phyloP scores from a whole-genome alignment of 2,888 invertebrate genomes.

The Galeopsomyia nigrocyanea region DNA sequence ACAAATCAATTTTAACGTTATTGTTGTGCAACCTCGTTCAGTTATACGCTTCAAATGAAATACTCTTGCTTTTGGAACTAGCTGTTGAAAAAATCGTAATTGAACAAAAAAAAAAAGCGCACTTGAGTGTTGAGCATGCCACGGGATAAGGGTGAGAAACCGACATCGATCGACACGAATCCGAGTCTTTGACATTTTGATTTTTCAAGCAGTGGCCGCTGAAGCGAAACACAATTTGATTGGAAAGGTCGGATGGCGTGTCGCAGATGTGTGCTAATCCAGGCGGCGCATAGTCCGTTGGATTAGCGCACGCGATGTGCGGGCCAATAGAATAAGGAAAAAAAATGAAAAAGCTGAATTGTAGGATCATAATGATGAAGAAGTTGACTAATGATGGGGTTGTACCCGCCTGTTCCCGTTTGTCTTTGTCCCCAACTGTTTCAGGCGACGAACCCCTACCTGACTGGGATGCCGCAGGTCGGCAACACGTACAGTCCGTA shows the following conservation, averaged over 20 bases:
- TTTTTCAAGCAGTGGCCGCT: background rate
- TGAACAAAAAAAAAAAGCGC: constrained; percentile 1
- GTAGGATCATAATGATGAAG: background rate
- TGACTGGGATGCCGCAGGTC: constrained; percentile 91
- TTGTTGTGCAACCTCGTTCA: constrained; percentile 48
- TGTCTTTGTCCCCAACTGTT: constrained; percentile 56
- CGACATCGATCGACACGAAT: constrained; percentile 19
- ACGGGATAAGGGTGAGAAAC: constrained; percentile 21
- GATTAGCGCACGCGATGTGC: background rate
- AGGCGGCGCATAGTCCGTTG: background rate
- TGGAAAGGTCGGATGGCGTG: constrained; percentile 28
- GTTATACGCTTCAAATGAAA: constrained; percentile 57
- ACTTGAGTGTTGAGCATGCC: constrained; percentile 36
- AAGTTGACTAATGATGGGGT: constrained; percentile 27
- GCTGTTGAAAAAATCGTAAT: constrained; percentile 24
- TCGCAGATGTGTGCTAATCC: background rate
- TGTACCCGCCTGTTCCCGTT: constrained; percentile 47
- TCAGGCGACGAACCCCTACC: constrained; percentile 92
- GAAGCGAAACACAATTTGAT: background rate
- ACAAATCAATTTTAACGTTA: constrained; percentile 43
- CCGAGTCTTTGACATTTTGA: constrained; percentile 7
- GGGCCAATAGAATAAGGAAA: background rate
- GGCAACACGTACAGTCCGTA: constrained; percentile 92
- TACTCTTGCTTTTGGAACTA: constrained; percentile 55
- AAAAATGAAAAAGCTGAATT: background rate